Conservation (phyloP, 2,113 vertebrate species). For the Channa maculata region DNA sequence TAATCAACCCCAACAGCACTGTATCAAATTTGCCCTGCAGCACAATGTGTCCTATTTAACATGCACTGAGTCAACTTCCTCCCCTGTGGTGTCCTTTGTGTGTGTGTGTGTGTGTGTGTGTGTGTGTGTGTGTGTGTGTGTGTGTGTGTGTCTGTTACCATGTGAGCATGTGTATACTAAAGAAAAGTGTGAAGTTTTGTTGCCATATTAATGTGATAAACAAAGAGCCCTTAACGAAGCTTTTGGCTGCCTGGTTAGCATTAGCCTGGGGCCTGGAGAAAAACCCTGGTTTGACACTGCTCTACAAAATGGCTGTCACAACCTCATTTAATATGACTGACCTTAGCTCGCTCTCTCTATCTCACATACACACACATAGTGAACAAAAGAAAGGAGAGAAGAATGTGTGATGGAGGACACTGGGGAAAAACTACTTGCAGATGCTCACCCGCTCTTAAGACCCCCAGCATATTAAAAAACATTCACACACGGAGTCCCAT, state of each 20-base stretch:
- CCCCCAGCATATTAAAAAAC: background rate
- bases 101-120: conserved; percentile 22
- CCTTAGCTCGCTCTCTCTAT: conserved; percentile 27
- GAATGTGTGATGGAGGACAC: conserved; percentile 36
- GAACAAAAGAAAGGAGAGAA: background rate
- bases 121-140: conserved; percentile 17
- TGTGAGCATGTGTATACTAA: conserved; percentile 58
- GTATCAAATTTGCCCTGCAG: conserved; percentile 62
- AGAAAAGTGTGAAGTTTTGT: conserved; percentile 43
- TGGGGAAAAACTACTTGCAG: conserved; percentile 53
- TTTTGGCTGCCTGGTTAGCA: conserved; percentile 40
- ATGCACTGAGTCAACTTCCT: conserved; percentile 77
- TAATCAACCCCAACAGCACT: conserved; percentile 43
- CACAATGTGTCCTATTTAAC: conserved; percentile 80
- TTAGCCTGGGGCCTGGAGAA: conserved; percentile 20
- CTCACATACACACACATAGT: background rate
- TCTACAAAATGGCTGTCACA: conserved; percentile 15
- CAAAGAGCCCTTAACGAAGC: conserved; percentile 47
- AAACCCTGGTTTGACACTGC: conserved; percentile 22
- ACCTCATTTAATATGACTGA: conserved; percentile 64
- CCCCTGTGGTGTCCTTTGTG: conserved; percentile 61
- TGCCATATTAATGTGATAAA: conserved; percentile 50
- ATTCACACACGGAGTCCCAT: conserved; percentile 1
- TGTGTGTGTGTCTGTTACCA: conserved; percentile 51
- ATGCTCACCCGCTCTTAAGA: conserved; percentile 30